Conservation (phyloP, 2,888 invertebrate species). For the Amblyteles armatorius region DNA sequence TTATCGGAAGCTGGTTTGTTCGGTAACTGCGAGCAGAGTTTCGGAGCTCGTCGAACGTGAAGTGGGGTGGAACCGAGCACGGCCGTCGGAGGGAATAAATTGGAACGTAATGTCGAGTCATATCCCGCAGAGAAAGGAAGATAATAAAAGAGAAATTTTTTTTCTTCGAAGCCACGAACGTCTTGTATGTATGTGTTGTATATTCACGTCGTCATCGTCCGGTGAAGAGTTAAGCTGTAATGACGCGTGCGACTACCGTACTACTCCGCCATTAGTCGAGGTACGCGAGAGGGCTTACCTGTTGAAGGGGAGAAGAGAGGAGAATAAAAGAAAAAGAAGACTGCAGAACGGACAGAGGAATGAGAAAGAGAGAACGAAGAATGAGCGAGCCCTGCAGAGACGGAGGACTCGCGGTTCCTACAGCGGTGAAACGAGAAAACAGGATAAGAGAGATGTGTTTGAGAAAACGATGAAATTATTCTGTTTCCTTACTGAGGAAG, state of each 20-base stretch:
- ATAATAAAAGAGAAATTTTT: constrained; percentile 9
- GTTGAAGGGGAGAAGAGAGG: constrained; percentile 27
- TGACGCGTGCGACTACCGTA: constrained; percentile 62
- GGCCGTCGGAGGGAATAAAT: constrained; percentile 41
- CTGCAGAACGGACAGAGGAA: background rate
- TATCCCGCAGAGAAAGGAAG: constrained; percentile 47
- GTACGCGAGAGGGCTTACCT: constrained; percentile 45
- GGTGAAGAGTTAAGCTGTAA: constrained; percentile 53
- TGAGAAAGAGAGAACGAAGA: background rate
- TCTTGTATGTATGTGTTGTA: constrained; percentile 29
- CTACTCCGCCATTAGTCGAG: constrained; percentile 56
- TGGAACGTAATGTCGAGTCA: constrained; percentile 60
- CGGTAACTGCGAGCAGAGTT: background rate
- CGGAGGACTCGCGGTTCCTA: background rate
- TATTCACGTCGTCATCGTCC: constrained; percentile 44
- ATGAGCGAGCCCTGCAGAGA: constrained; percentile 1
- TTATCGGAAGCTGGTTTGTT: background rate
- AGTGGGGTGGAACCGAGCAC: background rate
- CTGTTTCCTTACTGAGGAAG: background rate
- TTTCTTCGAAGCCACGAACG: constrained; percentile 14
- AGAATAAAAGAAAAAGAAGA: constrained; percentile 18
- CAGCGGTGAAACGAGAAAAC: background rate
- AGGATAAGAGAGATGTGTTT: constrained; percentile 11
- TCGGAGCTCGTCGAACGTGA: constrained; percentile 25
- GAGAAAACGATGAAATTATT: background rate